Evolutionary conservation across 2,888 invertebrate species (phyloP), one percentile per base, ranked within the genome.

Genomic region (Drosophila leonis): DNA sequence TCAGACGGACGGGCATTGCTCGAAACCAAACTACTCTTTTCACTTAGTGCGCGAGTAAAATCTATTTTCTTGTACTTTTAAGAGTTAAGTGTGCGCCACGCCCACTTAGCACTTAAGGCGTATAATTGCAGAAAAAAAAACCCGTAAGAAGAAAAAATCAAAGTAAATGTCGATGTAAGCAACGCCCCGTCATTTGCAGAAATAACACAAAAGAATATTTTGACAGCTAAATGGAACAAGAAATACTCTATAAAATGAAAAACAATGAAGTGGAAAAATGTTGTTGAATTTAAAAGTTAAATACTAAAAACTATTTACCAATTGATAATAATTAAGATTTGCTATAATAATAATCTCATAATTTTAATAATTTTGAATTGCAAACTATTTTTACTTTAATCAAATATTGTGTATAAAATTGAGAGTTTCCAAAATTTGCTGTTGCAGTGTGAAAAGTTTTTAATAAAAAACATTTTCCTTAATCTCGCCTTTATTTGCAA

Each of bases 71-170:
- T 35, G 13, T 8, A 1, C 20, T n/a, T 39, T 37, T 24, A 10
- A 52, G 48, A 24, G 44, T 37, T 59, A 39, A 48, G 12, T 37
- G 52, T 5, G 12, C 12, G 44, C 27, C 42, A 46, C 61, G 64
- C 70, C 54, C 61, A 55, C 31, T 52, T 52, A 27, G 35, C 73
- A 64, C 76, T 66, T 68, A 64, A 66, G 56, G 41, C 51, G 35
- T 66, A 60, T 79, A 77, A 76, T 72, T 83, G 67, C 61, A 49
- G 3, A 13, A 66, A 44, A 29, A 37, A 46, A 12, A 29, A 46
- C 39, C 64, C 54, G 35, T 49, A 48, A 10, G n/a, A 0, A 29
- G 29, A 46, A 42, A 62, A 69, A 73, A 70, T 75, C 81, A 69
- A 72, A 78, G 61, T 54, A n/a, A 54, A 61, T 37, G 54, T 57